Evolutionary conservation across 2,888 invertebrate genomes (phyloP).

Genomic region (Melangyna quadrimaculata): DNA sequence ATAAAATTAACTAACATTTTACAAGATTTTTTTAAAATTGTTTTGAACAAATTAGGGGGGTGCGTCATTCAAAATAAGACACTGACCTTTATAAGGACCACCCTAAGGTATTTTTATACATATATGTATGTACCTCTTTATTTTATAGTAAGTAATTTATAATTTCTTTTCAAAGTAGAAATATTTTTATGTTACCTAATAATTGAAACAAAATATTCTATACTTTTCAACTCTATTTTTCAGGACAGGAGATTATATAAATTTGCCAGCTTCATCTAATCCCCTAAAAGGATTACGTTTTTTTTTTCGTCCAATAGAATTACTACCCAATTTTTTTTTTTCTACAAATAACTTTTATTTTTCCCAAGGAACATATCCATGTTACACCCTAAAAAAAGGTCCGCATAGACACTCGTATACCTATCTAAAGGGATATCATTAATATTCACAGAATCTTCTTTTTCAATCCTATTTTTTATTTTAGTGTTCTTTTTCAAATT

Average conservation of each 20-base stretch:
- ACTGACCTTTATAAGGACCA: no score
- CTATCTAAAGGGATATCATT: conserved; percentile 4
- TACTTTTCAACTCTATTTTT: neutral
- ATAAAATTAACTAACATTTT: no score
- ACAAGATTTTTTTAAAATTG: no score
- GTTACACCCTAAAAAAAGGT: neutral
- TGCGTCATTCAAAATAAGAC: no score
- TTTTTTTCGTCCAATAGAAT: neutral
- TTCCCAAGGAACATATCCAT: neutral
- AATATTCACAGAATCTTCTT: conserved; percentile 14
- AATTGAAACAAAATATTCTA: neutral
- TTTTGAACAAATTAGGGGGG: no score
- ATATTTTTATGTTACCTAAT: neutral
- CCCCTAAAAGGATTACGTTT: neutral
- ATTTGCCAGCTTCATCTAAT: neutral
- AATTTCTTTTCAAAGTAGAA: neutral
- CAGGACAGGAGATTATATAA: neutral
- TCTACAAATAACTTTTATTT: neutral
- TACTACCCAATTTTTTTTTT: neutral
- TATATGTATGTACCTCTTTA: no score
- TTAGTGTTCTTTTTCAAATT: neutral
- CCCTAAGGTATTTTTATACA: no score
- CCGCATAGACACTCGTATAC: neutral
- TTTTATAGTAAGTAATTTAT: neutral
- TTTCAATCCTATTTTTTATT: neutral